Conservation (phyloP, 2,113 vertebrate species). For the Cyprinodon variegatus region DNA sequence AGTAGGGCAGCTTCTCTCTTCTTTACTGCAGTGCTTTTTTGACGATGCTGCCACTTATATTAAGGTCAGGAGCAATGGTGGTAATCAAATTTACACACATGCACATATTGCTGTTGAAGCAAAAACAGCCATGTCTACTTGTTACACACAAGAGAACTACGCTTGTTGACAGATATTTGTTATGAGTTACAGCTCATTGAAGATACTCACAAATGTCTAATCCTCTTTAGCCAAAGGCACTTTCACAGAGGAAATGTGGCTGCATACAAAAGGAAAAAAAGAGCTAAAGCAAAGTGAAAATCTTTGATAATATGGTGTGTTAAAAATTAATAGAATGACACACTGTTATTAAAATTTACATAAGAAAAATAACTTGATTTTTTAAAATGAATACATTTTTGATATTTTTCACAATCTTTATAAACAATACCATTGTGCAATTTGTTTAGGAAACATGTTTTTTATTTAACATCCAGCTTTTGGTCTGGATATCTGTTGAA, state of each 20-base stretch:
- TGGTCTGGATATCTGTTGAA: too few species aligned
- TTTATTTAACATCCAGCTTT: too few species aligned
- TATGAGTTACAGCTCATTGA: not conserved
- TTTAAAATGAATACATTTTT: not conserved
- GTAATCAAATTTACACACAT: constrained; percentile 68
- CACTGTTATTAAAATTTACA: too few species aligned
- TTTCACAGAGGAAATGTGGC: constrained; percentile 12
- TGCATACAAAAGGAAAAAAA: not conserved
- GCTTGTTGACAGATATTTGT: constrained; percentile 9
- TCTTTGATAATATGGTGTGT: not conserved
- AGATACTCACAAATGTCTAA: constrained; percentile 20
- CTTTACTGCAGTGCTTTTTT: constrained; percentile 52
- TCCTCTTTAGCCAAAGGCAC: constrained; percentile 27
- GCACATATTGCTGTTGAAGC: constrained; percentile 11
- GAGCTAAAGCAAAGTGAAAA: not conserved
- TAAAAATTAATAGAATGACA: not conserved
- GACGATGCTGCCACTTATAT: constrained; percentile 56
- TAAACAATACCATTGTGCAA: not conserved
- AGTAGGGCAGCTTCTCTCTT: constrained; percentile 66
- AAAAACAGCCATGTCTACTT: constrained; percentile 42
- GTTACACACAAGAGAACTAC: constrained; percentile 3
- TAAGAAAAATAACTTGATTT: too few species aligned
- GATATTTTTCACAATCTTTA: not conserved
- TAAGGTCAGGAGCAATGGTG: constrained; percentile 70
- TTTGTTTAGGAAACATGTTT: too few species aligned